Conservation (phyloP, 2,113 vertebrate genomes). For the Neodon shergylaensis region DNA sequence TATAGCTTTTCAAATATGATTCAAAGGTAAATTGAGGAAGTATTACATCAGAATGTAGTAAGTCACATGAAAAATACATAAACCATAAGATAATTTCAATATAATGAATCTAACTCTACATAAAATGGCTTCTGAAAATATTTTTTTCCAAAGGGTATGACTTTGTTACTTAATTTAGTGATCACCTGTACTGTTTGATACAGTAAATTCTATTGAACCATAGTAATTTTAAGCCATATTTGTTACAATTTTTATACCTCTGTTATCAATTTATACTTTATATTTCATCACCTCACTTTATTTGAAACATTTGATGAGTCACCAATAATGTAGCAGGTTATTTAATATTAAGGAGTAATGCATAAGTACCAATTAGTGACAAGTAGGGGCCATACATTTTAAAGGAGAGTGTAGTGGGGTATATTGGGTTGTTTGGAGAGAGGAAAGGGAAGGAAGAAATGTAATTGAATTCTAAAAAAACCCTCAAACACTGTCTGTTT, state of each 20-base stretch:
- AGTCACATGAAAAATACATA: constrained; percentile 20
- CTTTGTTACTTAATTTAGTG: constrained; percentile 34
- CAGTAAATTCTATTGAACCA: constrained; percentile 13
- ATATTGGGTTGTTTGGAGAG: neutral
- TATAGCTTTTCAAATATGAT: constrained; percentile 26
- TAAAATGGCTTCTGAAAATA: neutral
- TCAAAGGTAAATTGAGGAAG: constrained; percentile 55
- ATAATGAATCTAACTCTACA: neutral
- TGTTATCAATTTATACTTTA: constrained; percentile 20
- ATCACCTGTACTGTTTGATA: constrained; percentile 17
- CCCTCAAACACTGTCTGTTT: neutral
- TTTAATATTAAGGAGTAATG: neutral
- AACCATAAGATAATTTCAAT: neutral
- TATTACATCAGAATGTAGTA: neutral
- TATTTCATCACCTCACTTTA: neutral
- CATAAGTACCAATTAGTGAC: neutral
- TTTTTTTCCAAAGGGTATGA: neutral
- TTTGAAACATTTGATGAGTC: neutral
- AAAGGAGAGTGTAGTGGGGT: neutral
- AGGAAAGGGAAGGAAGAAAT: neutral
- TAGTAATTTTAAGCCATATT: neutral
- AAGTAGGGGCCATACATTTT: neutral
- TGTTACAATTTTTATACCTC: constrained; percentile 8
- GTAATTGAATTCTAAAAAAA: neutral
- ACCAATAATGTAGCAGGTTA: neutral